Evolutionary conservation across 2,888 invertebrate genomes (phyloP).

Genomic region (Perizoma flavofasciatum): DNA sequence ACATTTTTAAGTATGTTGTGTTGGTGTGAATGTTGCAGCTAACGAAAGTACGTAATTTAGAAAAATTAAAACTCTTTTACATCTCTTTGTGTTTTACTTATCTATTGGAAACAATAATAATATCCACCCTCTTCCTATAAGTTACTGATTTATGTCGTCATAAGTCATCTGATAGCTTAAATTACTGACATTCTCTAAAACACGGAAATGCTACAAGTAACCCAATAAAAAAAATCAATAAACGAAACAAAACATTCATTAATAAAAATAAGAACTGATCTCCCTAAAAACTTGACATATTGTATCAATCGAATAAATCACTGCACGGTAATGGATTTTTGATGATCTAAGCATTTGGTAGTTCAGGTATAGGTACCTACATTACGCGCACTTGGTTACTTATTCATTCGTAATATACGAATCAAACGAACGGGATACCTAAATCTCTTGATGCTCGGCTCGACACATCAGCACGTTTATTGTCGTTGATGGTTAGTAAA

Average conservation of each 20-base stretch:
- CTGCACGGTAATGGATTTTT: no score
- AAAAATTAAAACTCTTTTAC: conserved; percentile 60
- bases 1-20: conserved; percentile 46
- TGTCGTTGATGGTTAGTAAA: conserved; percentile 6
- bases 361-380: no score
- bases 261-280: no score
- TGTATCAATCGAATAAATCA: conserved; percentile 8
- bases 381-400: background rate
- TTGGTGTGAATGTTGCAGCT: conserved; percentile 64
- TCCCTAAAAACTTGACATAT: background rate
- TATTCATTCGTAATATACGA: conserved; percentile 4
- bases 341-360: no score
- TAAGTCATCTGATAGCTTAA: no score
- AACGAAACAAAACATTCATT: no score
- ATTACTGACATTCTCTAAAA: no score
- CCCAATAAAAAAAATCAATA: no score
- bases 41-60: conserved; percentile 39
- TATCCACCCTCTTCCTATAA: no score
- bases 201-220: no score
- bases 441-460: conserved; percentile 20
- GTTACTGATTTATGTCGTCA: no score
- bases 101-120: no score
- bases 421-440: conserved; percentile 4
- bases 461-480: conserved; percentile 24
- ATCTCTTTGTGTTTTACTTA: conserved; percentile 42